phyloP scores from a whole-genome alignment of 1,140 invertebrate genomes.

The Bursaphelenchus mucronatus region DNA sequence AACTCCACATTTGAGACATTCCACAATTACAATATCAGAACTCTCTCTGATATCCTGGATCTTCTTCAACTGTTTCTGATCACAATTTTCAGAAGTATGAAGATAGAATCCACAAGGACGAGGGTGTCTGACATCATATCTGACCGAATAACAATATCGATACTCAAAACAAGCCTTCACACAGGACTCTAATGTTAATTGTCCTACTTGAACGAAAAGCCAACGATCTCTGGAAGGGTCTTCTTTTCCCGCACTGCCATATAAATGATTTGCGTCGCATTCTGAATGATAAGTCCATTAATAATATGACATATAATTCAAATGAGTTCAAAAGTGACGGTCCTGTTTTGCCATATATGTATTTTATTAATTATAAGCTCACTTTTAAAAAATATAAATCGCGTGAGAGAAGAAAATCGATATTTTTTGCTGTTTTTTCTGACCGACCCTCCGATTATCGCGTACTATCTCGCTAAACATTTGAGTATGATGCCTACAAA shows the following conservation, averaged over 20 bases:
- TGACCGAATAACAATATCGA: conserved; percentile 36
- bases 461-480: too few species aligned
- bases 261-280: conserved; percentile 15
- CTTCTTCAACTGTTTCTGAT: conserved; percentile 8
- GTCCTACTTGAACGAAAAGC: conserved; percentile 24
- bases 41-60: conserved; percentile 5
- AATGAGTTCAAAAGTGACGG: too few species aligned
- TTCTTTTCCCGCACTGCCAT: neutral
- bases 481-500: too few species aligned
- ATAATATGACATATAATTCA: neutral
- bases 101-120: conserved; percentile 27
- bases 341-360: too few species aligned
- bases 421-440: too few species aligned
- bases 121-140: conserved; percentile 15
- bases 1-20: conserved; percentile 29
- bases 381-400: too few species aligned
- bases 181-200: conserved; percentile 24
- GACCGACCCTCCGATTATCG: too few species aligned
- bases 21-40: conserved; percentile 13
- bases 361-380: too few species aligned
- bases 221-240: conserved; percentile 13
- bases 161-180: conserved; percentile 34
- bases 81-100: conserved; percentile 18
- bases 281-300: conserved; percentile 12
- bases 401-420: too few species aligned